Base-by-base conservation (phyloP, 1,140 invertebrate species). In the Apis laboriosa region DNA sequence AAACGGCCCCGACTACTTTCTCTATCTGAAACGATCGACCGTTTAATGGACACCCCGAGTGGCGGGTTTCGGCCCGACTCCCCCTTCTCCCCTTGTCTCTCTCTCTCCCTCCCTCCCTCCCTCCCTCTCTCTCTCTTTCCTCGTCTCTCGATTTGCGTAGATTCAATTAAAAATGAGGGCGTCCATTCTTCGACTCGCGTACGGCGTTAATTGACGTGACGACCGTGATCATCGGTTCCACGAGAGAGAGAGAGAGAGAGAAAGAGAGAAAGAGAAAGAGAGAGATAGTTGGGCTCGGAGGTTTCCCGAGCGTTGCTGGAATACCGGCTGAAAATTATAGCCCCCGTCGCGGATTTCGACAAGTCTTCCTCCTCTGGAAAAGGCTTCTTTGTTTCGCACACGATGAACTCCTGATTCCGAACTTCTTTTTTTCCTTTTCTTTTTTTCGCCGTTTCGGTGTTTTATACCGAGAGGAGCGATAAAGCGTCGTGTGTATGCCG, bases 131-230 rank as follows among this genome's bases (percentile, higher is more conserved):
- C 34, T 43, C 5, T 43, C 34, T 7, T 0, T 43, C 34, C 34
- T 43, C 34, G 34, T 43, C 34, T 84, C 71, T 84, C 83, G 78
- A 85, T 84, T 88, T 74, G 76, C 77, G 72, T n/a, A 71, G 86
- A 88, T 88, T 88, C 86, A 88, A 88, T 88, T 88, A 88, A 88
- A 88, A 88, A 85, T 64, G 76, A 88, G 87, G 83, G 75, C 79
- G 83, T 79, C 75, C 82, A 75, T 87, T 88, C 83, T 80, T 85
- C 79, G 77, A 56, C 64, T 78, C 71, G 64, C 66, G 63, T 63
- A 84, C 83, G 75, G 82, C 86, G 86, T 88, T 88, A 88, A 88
- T 85, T 85, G 87, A 88, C 87, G 86, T 71, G 86, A 84, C 83
- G 86, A 77, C 75, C 86, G 75, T 88, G 86, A 87, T 88, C 86